phyloP scores from a whole-genome alignment of 2,113 vertebrate genomes.

The Aegithalos caudatus region DNA sequence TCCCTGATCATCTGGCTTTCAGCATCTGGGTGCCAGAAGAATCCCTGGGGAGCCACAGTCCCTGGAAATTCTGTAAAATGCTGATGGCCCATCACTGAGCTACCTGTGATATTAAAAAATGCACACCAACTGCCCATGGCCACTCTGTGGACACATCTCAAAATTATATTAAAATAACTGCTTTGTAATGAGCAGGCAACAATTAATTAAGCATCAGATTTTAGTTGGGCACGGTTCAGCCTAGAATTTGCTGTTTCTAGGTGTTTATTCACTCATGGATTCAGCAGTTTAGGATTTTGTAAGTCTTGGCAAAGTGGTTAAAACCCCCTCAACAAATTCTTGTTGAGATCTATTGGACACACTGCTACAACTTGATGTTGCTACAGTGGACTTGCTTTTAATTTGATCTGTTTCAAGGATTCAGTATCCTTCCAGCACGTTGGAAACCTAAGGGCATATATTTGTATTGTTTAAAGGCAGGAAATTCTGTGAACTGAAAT shows the following conservation, averaged over 20 bases:
- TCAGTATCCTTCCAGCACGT: neutral
- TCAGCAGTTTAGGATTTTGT: neutral
- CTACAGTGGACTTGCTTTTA: conserved; percentile 17
- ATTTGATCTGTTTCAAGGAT: conserved; percentile 45
- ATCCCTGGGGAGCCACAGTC: neutral
- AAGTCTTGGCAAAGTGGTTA: neutral
- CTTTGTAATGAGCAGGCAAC: neutral
- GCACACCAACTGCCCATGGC: neutral
- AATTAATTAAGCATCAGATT: neutral
- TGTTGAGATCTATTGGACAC: neutral
- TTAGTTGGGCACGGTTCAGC: neutral
- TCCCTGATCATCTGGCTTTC: neutral
- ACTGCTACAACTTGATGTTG: neutral
- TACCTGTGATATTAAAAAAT: neutral
- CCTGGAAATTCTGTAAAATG: neutral
- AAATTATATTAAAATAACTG: neutral
- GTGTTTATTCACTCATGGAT: neutral
- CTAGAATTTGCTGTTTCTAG: neutral
- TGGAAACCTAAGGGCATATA: conserved; percentile 38
- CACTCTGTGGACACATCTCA: neutral
- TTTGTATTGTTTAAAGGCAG: conserved; percentile 60
- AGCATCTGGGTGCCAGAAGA: neutral
- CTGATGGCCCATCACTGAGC: neutral
- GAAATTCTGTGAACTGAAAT: conserved; percentile 56
- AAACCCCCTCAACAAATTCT: neutral